Percentiles rank a stretch among this genome's conserved stretches.
These are phyloP conservation scores for Merops nubicus DNA, from an alignment of 2,113 vertebrate genomes.

Conservation along the genomic window DNA sequence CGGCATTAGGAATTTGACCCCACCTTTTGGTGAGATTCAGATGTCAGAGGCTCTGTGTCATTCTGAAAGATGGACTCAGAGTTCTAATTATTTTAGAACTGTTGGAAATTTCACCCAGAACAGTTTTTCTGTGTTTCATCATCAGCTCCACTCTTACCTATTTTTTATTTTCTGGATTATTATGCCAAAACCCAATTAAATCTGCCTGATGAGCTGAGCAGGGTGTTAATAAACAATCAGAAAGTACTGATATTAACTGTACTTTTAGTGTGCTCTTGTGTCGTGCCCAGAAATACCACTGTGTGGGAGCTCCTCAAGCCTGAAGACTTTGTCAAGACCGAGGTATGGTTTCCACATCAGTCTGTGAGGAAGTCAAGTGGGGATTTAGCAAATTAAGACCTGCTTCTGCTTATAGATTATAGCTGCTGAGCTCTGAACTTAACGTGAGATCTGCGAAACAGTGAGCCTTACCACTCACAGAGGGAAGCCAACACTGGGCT, in stretches of 20 bases:
- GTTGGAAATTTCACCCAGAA: neutral
- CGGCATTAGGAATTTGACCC: neutral
- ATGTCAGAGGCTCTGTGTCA: neutral
- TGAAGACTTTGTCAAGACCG: no score
- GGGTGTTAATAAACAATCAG: neutral
- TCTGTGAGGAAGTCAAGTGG: neutral
- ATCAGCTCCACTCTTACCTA: neutral
- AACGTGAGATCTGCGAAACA: accelerated
- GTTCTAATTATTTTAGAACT: neutral
- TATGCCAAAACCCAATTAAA: neutral
- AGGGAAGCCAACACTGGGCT: neutral
- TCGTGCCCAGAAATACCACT: neutral
- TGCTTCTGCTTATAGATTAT: neutral
- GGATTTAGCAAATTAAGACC: neutral
- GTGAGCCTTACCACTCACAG: neutral
- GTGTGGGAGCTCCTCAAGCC: neutral
- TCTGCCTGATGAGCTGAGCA: neutral
- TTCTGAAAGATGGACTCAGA: neutral
- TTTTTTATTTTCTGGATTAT: neutral
- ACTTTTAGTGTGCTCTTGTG: neutral
- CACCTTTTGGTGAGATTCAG: neutral
- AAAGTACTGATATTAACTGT: neutral
- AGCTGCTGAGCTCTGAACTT: neutral
- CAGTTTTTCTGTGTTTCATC: neutral
- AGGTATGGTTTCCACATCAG: neutral